phyloP scores from a whole-genome alignment of 2,113 vertebrate species.

The Azemiops feae region DNA sequence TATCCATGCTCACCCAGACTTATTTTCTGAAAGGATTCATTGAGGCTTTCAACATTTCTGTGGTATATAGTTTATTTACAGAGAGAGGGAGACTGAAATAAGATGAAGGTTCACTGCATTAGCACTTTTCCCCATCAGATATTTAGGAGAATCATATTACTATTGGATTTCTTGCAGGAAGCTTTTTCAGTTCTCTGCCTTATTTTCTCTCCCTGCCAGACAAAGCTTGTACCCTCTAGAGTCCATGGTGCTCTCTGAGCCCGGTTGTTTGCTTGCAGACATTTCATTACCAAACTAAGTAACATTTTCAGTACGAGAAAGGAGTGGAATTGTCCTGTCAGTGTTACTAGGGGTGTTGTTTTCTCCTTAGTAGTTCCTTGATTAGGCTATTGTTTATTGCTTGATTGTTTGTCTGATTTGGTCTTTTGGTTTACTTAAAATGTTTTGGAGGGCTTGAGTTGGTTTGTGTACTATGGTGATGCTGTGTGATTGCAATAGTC shows the following conservation, averaged over 20 bases:
- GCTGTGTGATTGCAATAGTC: too few species aligned
- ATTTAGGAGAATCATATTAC: background rate
- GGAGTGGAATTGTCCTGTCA: background rate
- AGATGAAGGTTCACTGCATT: background rate
- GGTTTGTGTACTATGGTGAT: too few species aligned
- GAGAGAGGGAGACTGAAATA: background rate
- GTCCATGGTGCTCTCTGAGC: background rate
- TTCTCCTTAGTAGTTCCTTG: background rate
- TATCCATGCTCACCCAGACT: background rate
- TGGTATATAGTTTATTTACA: background rate
- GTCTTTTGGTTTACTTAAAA: background rate
- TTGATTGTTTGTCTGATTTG: background rate
- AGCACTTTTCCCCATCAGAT: background rate
- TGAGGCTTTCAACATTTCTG: background rate
- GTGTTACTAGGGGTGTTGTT: background rate
- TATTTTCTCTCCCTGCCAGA: background rate
- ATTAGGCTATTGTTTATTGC: background rate
- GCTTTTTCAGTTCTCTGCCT: background rate
- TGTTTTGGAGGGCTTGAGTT: background rate
- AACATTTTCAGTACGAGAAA: background rate
- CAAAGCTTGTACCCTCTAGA: background rate
- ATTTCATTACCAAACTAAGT: background rate
- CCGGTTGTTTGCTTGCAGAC: background rate
- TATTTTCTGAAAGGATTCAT: background rate
- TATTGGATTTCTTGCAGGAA: background rate